A percentile compares a stretch with the other conserved stretches of the same genome.
Conservation (phyloP, 2,888 invertebrate species). For the Trissolcus brochymenae region DNA sequence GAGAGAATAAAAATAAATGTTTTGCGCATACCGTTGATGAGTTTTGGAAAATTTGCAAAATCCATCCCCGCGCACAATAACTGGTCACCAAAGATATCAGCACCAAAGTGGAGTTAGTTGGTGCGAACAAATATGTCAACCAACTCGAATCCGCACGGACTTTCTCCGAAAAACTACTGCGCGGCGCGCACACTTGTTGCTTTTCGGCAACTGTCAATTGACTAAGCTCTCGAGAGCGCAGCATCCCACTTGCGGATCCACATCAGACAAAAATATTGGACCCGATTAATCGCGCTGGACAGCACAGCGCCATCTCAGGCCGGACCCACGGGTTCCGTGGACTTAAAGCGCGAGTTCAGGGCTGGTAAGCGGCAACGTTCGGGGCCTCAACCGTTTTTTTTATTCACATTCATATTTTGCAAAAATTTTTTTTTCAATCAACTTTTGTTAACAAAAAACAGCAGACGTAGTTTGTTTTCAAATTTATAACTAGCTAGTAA, state of each 20-base stretch:
- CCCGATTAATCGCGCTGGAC: conserved; percentile 42
- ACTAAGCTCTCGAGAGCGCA: conserved; percentile 68
- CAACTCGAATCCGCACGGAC: conserved; percentile 6
- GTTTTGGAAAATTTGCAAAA: neutral
- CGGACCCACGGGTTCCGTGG: conserved; percentile 32
- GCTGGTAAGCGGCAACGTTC: conserved; percentile 23
- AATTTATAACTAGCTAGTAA: too few species aligned
- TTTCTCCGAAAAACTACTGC: conserved; percentile 24
- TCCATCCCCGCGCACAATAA: conserved; percentile 1
- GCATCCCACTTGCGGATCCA: conserved; percentile 68
- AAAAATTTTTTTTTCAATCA: too few species aligned
- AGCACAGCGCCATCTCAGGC: conserved; percentile 44
- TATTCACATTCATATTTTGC: too few species aligned
- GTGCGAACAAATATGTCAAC: conserved; percentile 1
- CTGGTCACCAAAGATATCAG: neutral
- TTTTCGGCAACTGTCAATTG: conserved; percentile 74
- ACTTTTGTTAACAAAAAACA: too few species aligned
- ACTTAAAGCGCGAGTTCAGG: conserved; percentile 38
- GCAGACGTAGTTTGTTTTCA: too few species aligned
- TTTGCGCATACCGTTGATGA: neutral
- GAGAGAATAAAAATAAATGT: too few species aligned
- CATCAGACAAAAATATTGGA: conserved; percentile 57
- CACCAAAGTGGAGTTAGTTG: neutral
- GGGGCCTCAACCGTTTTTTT: too few species aligned
- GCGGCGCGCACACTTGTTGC: conserved; percentile 56